Evolutionary conservation across 2,113 vertebrate species (phyloP).

Genomic region (Megaleporinus macrocephalus): DNA sequence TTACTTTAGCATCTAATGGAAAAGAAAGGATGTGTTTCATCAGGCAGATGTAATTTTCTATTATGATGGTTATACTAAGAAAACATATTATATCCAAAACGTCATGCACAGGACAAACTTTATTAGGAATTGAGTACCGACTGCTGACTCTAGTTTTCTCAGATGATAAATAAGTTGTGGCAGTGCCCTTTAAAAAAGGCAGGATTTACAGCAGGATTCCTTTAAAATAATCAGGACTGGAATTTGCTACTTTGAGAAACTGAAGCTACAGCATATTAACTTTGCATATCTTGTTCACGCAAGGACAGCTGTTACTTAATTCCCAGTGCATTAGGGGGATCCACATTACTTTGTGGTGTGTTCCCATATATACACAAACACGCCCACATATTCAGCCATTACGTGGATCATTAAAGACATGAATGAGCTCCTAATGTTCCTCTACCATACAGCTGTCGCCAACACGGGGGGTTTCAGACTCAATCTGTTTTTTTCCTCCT

Average conservation of each 20-base stretch:
- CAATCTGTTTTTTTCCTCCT: conserved; percentile 33
- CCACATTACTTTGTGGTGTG: conserved; percentile 77
- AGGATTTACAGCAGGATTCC: background rate
- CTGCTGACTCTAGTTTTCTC: background rate
- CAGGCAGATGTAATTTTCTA: background rate
- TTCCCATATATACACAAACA: conserved; percentile 77
- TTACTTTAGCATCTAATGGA: conserved; percentile 61
- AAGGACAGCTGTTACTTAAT: conserved; percentile 83
- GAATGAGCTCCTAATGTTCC: conserved; percentile 81
- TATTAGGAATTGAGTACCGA: background rate
- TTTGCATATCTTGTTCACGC: conserved; percentile 70
- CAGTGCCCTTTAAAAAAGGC: background rate
- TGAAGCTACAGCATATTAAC: conserved; percentile 34
- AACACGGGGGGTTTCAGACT: conserved; percentile 56
- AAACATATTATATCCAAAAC: background rate
- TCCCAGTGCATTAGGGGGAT: conserved; percentile 69
- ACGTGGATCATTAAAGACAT: conserved; percentile 85
- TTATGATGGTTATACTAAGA: background rate
- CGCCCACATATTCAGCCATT: conserved; percentile 69
- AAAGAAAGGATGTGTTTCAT: conserved; percentile 8
- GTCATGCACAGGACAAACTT: too few species aligned
- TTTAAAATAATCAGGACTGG: background rate
- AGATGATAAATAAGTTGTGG: background rate
- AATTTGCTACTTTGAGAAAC: conserved; percentile 21
- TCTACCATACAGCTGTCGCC: conserved; percentile 82